Percentiles rank a stretch among this genome's conserved stretches.
Evolutionary conservation across 2,113 vertebrate genomes (phyloP).

Genomic region (Electrona antarctica): DNA sequence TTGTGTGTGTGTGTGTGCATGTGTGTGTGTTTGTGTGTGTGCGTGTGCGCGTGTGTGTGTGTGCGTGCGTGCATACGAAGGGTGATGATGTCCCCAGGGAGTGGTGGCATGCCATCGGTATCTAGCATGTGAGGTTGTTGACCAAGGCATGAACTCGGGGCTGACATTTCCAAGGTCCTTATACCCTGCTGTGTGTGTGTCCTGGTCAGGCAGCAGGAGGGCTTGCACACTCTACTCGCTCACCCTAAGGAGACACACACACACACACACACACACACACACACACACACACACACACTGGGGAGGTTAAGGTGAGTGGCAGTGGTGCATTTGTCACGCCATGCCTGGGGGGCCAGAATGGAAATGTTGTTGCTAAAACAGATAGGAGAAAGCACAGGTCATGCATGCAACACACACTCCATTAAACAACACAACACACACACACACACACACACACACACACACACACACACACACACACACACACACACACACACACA

Average conservation of each 20-base stretch:
- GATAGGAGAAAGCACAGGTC: background rate
- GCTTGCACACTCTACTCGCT: background rate
- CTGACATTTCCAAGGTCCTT: conserved; percentile 25
- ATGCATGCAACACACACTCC: background rate
- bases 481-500: too few relatives aligned
- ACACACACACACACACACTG: background rate
- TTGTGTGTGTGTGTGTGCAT: background rate
- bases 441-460: too few relatives aligned
- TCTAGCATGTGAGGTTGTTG: background rate
- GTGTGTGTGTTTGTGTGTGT: background rate
- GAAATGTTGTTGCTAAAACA: background rate
- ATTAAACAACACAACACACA: too few relatives aligned
- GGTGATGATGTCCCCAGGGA: background rate
- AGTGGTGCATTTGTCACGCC: background rate
- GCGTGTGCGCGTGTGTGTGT: background rate
- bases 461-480: too few relatives aligned
- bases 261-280: conserved; percentile 12
- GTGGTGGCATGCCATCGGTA: background rate
- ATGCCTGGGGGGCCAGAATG: background rate
- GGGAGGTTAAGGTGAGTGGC: background rate
- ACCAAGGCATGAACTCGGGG: conserved; percentile 13
- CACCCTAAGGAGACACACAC: background rate
- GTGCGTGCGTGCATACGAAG: background rate
- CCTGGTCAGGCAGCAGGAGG: too few relatives aligned
- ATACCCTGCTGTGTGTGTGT: background rate